A percentile compares a stretch with the other conserved stretches of the same genome.
These are phyloP conservation scores for Xenotilapia leptura DNA, from an alignment of 2,113 vertebrate genomes.

Conservation along the genomic window DNA sequence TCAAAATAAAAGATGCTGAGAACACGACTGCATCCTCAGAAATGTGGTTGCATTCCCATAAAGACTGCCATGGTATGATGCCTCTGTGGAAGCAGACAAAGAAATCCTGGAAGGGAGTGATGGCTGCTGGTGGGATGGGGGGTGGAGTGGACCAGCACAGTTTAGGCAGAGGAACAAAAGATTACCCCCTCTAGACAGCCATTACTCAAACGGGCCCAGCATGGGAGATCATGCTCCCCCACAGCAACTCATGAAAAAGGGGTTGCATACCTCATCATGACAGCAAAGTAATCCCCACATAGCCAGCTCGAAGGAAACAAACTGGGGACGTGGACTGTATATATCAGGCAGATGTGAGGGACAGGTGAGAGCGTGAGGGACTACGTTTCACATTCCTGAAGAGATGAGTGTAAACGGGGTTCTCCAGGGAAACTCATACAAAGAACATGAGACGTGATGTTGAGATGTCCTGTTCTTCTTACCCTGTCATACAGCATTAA, in stretches of 20 bases:
- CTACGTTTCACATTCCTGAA: not conserved
- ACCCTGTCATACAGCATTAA: not conserved
- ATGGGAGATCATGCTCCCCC: not conserved
- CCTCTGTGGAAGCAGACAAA: conserved; percentile 41
- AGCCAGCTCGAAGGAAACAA: not conserved
- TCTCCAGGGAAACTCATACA: not conserved
- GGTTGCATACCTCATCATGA: conserved; percentile 34
- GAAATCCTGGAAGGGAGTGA: conserved; percentile 8
- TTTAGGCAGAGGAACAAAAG: conserved; percentile 42
- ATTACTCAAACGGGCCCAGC: conserved; percentile 22
- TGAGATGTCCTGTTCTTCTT: not conserved
- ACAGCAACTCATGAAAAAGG: conserved; percentile 12
- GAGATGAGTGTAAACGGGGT: not conserved
- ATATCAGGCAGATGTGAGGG: not conserved
- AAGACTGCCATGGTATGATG: not conserved
- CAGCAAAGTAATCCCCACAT: conserved; percentile 17
- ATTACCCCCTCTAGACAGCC: conserved; percentile 32
- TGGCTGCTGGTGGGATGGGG: conserved; percentile 23
- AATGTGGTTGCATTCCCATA: not conserved
- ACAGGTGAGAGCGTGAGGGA: not conserved
- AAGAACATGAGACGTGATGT: not conserved
- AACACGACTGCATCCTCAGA: not conserved
- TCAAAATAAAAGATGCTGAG: not conserved
- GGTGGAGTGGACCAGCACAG: conserved; percentile 15
- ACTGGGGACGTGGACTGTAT: not conserved